phyloP scores from a whole-genome alignment of 2,888 invertebrate species.

The Carpatolechia fugitivella region DNA sequence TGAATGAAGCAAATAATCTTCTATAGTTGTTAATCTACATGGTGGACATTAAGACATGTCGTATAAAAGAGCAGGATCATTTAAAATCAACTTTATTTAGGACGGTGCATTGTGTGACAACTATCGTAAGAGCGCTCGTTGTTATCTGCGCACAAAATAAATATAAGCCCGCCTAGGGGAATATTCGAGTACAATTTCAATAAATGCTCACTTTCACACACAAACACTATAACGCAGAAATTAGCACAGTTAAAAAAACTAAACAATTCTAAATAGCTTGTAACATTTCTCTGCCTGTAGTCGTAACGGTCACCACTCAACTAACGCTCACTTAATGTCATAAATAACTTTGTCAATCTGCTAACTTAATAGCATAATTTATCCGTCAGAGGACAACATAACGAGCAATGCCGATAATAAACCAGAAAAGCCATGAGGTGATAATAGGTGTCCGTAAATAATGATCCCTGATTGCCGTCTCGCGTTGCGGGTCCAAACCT shows the following conservation, averaged over 20 bases:
- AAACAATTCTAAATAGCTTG: too few species aligned
- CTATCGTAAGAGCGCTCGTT: conserved; percentile 42
- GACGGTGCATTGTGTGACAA: conserved; percentile 47
- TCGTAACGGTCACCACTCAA: conserved; percentile 44
- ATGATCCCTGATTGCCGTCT: conserved; percentile 71
- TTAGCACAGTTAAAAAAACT: too few species aligned
- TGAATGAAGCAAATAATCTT: background rate
- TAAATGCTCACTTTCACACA: background rate
- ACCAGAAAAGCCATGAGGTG: conserved; percentile 78
- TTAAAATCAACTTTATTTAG: conserved; percentile 33
- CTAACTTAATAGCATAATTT: conserved; percentile 79
- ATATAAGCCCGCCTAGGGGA: conserved; percentile 34
- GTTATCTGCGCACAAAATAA: conserved; percentile 40
- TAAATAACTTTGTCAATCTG: conserved; percentile 79
- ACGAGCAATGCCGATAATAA: conserved; percentile 77
- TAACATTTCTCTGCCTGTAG: too few species aligned
- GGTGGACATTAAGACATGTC: background rate
- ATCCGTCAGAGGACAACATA: conserved; percentile 76
- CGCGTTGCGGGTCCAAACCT: conserved; percentile 52
- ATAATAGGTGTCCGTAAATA: conserved; percentile 78
- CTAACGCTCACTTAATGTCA: conserved; percentile 69
- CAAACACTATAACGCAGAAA: too few species aligned
- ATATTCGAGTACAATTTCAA: conserved; percentile 23
- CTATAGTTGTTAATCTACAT: too few species aligned
- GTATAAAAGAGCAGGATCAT: conserved; percentile 7